These are phyloP conservation scores for Noctilio leporinus DNA, from an alignment of 2,113 vertebrate genomes.

Conservation along the genomic window DNA sequence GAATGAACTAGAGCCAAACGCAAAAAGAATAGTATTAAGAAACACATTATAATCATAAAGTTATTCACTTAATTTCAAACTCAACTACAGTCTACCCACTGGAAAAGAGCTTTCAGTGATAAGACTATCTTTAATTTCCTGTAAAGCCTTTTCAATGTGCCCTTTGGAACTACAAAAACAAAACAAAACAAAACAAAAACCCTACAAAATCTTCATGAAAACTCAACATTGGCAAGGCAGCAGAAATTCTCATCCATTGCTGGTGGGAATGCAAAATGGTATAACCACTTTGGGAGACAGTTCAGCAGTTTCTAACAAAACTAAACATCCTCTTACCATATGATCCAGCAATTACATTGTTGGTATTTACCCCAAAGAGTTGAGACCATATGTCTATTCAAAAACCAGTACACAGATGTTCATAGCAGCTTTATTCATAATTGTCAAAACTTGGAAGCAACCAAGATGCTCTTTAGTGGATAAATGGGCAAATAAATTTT, in stretches of 20 bases:
- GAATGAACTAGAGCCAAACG: not conserved
- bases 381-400: not conserved
- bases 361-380: not conserved
- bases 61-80: slow-evolving; percentile 38
- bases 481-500: not conserved
- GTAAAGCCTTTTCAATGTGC: slow-evolving; percentile 45
- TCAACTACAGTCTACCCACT: slow-evolving; percentile 10
- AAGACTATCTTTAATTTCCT: slow-evolving; percentile 64
- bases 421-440: not conserved
- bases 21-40: not conserved
- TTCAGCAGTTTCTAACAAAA: not conserved
- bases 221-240: not conserved
- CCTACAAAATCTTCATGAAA: slow-evolving; percentile 35
- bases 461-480: not conserved
- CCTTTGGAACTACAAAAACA: slow-evolving; percentile 44
- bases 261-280: not conserved
- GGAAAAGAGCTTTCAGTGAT: slow-evolving; percentile 4
- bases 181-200: not conserved
- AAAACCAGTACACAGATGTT: not conserved
- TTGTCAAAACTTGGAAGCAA: not conserved
- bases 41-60: slow-evolving; percentile 41
- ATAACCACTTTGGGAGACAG: not conserved
- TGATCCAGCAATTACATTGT: not conserved
- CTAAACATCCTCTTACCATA: not conserved
- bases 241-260: not conserved